A percentile compares a stretch with the other conserved stretches of the same genome.
phyloP scores from a whole-genome alignment of 2,797 vertebrate genomes.

The Danio albolineatus region DNA sequence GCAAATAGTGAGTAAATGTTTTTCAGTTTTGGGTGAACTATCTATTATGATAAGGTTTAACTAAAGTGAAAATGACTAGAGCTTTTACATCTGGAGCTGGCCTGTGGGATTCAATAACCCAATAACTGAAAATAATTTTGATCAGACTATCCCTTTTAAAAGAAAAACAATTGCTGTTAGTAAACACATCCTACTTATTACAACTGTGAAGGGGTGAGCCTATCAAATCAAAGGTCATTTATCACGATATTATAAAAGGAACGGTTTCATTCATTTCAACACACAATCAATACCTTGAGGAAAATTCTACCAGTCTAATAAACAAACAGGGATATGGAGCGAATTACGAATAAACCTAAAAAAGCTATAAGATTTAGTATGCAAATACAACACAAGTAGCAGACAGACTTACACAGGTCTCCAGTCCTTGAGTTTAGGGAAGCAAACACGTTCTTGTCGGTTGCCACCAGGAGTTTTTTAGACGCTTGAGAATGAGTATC shows the following conservation, averaged over 20 bases:
- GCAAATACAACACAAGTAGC: background rate
- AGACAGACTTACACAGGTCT: conserved; percentile 87
- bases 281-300: no score
- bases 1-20: no score
- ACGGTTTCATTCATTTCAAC: background rate
- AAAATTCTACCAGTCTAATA: background rate
- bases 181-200: background rate
- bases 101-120: no score
- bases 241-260: background rate
- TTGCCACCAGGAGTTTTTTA: conserved; percentile 92
- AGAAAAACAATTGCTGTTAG: background rate
- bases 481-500: conserved; percentile 88
- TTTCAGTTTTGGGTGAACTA: no score
- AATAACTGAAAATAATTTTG: background rate
- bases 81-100: no score
- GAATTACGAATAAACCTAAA: background rate
- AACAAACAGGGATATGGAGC: background rate
- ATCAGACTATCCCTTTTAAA: background rate
- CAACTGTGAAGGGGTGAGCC: background rate
- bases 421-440: conserved; percentile 91
- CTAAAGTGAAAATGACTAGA: no score
- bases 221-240: background rate
- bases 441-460: conserved; percentile 93
- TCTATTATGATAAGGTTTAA: no score
- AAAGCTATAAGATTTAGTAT: background rate